Conservation (phyloP, 2,888 invertebrate species). For the Syritta pipiens region DNA sequence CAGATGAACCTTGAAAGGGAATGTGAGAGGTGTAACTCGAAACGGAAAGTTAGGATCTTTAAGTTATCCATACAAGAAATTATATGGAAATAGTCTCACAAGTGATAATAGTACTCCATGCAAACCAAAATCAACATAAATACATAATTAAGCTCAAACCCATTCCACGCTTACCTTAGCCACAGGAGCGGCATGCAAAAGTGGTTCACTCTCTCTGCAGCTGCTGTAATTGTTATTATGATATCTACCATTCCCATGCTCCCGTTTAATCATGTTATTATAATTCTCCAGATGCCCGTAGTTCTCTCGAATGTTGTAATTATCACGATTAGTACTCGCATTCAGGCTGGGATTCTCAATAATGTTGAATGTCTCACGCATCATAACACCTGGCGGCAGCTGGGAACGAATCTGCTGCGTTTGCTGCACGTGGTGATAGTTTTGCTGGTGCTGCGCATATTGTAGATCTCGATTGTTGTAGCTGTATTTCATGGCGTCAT, state of each 20-base stretch:
- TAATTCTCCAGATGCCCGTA: constrained; percentile 74
- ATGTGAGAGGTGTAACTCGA: too few species aligned
- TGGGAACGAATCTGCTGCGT: constrained; percentile 54
- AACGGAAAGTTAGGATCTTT: too few species aligned
- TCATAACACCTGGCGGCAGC: constrained; percentile 81
- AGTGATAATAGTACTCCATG: neutral
- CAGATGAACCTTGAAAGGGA: too few species aligned
- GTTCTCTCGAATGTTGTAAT: constrained; percentile 73
- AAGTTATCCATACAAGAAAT: too few species aligned
- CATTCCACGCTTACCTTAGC: constrained; percentile 79
- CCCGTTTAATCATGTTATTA: constrained; percentile 72
- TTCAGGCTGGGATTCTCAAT: constrained; percentile 78
- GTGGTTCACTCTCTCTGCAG: constrained; percentile 79
- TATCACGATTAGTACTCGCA: constrained; percentile 73
- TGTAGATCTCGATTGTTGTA: constrained; percentile 67
- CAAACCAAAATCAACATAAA: neutral
- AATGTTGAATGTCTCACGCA: constrained; percentile 79
- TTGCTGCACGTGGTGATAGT: constrained; percentile 55
- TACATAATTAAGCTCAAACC: neutral
- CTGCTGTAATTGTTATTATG: constrained; percentile 76
- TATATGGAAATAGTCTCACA: too few species aligned
- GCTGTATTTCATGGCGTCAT: constrained; percentile 51
- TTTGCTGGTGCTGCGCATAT: constrained; percentile 64
- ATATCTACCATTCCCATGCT: constrained; percentile 71
- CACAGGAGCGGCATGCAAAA: constrained; percentile 78